Conservation (phyloP, 2,113 vertebrate genomes). For the Nicator chloris region DNA sequence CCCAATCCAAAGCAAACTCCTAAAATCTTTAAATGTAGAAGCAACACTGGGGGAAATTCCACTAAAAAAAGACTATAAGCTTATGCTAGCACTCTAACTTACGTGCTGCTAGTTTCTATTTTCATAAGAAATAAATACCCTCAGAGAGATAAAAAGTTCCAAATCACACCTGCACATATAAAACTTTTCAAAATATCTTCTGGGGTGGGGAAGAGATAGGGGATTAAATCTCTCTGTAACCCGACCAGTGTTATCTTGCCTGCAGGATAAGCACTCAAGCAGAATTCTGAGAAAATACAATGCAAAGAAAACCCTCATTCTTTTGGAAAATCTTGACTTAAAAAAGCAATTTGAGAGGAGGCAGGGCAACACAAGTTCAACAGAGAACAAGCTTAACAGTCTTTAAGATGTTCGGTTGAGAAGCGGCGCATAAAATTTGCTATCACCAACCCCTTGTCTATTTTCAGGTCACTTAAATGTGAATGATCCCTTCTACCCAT, state of each 20-base stretch:
- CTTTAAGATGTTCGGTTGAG: background rate
- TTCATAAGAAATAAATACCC: background rate
- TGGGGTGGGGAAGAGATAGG: background rate
- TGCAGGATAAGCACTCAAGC: background rate
- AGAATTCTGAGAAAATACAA: background rate
- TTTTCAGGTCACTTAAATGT: background rate
- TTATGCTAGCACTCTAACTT: background rate
- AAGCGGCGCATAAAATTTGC: background rate
- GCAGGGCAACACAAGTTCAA: background rate
- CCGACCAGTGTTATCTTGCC: background rate
- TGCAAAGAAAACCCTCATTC: background rate
- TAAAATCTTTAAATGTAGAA: background rate
- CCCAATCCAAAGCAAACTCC: background rate
- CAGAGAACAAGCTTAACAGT: background rate
- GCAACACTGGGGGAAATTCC: background rate
- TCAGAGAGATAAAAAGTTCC: background rate
- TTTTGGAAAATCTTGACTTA: background rate
- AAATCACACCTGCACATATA: fast-evolving
- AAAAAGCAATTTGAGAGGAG: background rate
- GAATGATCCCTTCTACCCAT: background rate
- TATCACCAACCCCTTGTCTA: background rate
- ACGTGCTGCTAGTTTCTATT: background rate
- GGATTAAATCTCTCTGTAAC: background rate
- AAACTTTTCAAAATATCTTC: background rate
- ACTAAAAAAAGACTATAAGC: background rate